phyloP scores from a whole-genome alignment of 2,113 vertebrate species.

The Dasyornis broadbenti region DNA sequence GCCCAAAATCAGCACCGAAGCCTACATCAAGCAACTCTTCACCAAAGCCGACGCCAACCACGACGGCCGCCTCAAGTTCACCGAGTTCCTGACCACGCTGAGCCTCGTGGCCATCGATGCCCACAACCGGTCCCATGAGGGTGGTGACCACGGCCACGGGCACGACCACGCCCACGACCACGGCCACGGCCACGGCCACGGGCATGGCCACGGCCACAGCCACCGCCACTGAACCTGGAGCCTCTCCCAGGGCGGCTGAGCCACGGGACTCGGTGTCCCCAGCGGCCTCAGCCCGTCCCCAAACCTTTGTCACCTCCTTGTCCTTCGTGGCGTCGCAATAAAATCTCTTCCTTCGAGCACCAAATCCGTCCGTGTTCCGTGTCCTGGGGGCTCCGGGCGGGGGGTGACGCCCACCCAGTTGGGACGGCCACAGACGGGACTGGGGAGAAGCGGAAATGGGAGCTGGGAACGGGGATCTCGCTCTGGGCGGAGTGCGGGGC shows the following conservation, averaged over 20 bases:
- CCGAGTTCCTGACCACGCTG: not conserved
- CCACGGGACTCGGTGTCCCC: fast-evolving
- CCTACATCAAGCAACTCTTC: not conserved
- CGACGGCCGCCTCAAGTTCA: not conserved
- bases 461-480: fast-evolving
- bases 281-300: not conserved
- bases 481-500: not conserved
- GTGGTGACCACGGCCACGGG: fast-evolving
- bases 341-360: not conserved
- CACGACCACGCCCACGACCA: fast-evolving
- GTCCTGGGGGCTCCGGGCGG: not conserved
- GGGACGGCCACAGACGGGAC: no score
- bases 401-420: fast-evolving
- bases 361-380: not conserved
- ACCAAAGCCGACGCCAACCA: fast-evolving
- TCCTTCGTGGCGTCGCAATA: not conserved
- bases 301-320: not conserved
- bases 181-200: fast-evolving
- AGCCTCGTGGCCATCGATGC: not conserved
- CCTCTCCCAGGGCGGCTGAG: fast-evolving
- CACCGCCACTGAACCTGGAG: fast-evolving
- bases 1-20: fast-evolving
- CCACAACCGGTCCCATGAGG: not conserved
- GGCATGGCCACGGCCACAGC: fast-evolving
- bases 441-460: not conserved